Evolutionary conservation across 2,888 invertebrate species (phyloP), one percentile per base, ranked within the genome.

Genomic region (Drosophila cracens): DNA sequence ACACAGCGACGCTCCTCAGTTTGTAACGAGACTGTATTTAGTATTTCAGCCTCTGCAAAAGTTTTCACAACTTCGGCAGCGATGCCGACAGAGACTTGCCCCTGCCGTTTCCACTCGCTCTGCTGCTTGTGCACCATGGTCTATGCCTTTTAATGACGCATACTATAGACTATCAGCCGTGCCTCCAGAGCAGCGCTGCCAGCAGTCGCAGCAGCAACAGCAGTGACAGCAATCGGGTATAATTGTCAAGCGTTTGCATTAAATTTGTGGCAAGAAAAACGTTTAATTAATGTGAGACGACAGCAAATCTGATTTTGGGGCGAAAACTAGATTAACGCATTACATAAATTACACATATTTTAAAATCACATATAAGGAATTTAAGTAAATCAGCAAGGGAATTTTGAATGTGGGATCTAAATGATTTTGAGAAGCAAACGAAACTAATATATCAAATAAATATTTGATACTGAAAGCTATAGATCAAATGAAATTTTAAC

Each of bases 11-110:
- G 84, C 87, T 88, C 75, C 86, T 89, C 90, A 85, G 89, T 61
- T 81, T 89, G 82, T 92, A 92, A 92, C 91, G 76, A 92, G 92
- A 84, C 89, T 91, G 91, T 92, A 91, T 92, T 92, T 92, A 92
- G 91, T 87, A 83, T 85, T 82, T 84, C 81, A 84, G 79, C 68
- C 87, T 80, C 89, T 76, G 89, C 84, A 80, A 83, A 83, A 81
- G 81, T 90, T 83, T 88, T 80, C 82, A 81, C 80, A 89, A 79
- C 81, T 81, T 79, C 78, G 64, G 66, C 84, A 71, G 70, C 72
- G 79, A 67, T 72, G 74, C 57, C 59, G 65, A 57, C 87, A 31
- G 66, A 62, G 60, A 40, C 69, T 62, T 58, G 16, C 59, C 49
- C 33, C 43, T 53, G 51, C 38, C 56, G 51, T 34, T 56, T 2